Evolutionary conservation across 2,113 vertebrate genomes (phyloP).

Genomic region (Heterotilapia buettikoferi): DNA sequence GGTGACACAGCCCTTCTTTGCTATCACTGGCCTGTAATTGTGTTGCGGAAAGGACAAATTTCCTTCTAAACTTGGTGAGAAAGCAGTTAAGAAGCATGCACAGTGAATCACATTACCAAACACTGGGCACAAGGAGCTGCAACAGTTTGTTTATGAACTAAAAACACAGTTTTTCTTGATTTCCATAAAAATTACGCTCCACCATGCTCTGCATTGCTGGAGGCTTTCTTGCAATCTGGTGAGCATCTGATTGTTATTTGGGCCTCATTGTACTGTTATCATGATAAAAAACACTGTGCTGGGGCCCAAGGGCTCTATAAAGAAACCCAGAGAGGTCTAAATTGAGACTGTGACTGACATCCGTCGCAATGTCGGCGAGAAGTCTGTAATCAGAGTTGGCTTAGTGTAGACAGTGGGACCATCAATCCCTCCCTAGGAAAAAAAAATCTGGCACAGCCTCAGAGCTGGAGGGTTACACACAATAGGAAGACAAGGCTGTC

Average conservation of each 20-base stretch:
- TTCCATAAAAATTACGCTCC: slow-evolving; percentile 20
- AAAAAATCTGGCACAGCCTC: slow-evolving; percentile 14
- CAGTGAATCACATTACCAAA: not conserved
- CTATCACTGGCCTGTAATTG: not conserved
- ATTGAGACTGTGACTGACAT: slow-evolving; percentile 64
- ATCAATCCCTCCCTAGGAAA: slow-evolving; percentile 19
- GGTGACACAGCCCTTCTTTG: not conserved
- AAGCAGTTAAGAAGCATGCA: not conserved
- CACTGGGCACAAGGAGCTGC: slow-evolving; percentile 1
- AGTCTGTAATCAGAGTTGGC: slow-evolving; percentile 65
- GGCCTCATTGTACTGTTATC: slow-evolving; percentile 56
- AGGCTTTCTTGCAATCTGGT: slow-evolving; percentile 41
- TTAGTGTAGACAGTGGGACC: slow-evolving; percentile 43
- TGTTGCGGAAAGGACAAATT: not conserved
- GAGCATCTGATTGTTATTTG: slow-evolving; percentile 73
- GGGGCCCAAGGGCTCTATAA: slow-evolving; percentile 31
- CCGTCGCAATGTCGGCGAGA: slow-evolving; percentile 34
- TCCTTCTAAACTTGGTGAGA: slow-evolving; percentile 10
- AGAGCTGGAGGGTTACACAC: slow-evolving; percentile 12
- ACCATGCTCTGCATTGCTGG: not conserved
- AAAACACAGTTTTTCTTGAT: slow-evolving; percentile 26
- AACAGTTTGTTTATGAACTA: slow-evolving; percentile 18
- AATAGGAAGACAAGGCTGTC: slow-evolving; percentile 16
- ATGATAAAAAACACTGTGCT: slow-evolving; percentile 45
- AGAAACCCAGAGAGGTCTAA: slow-evolving; percentile 62